A percentile compares a stretch with the other conserved stretches of the same genome.
Evolutionary conservation across 2,113 vertebrate genomes (phyloP).

Genomic region (Entelurus aequoreus): DNA sequence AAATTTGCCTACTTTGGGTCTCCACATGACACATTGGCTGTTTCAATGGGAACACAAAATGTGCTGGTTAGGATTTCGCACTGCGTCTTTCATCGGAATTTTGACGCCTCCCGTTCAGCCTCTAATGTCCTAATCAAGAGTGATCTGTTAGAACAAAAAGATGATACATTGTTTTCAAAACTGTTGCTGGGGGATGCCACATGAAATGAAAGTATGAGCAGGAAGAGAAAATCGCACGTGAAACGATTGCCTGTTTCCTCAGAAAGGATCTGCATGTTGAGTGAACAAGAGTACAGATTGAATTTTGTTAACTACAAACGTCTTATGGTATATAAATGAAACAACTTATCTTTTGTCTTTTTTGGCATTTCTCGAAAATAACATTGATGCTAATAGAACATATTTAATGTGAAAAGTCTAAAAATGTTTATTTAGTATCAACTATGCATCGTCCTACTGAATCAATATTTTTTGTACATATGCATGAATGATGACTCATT

Average conservation of each 20-base stretch:
- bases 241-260: background rate
- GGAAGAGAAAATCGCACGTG: background rate
- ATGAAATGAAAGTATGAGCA: background rate
- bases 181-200: background rate
- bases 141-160: conserved; percentile 7
- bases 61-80: conserved; percentile 2
- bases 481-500: conserved; percentile 1
- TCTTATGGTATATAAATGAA: background rate
- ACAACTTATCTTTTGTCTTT: background rate
- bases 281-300: no score
- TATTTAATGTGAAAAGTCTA: no score
- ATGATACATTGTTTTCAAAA: background rate
- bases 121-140: conserved; percentile 10
- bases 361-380: background rate
- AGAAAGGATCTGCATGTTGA: background rate
- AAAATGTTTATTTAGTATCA: no score
- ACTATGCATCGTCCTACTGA: no score
- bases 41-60: conserved; percentile 37
- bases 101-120: background rate
- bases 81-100: no score
- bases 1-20: conserved; percentile 21
- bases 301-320: background rate
- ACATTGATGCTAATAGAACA: no score
- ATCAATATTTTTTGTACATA: background rate
- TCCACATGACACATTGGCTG: conserved; percentile 20